Evolutionary conservation across 2,113 vertebrate species (phyloP).

Genomic region (Ammodytes dubius): DNA sequence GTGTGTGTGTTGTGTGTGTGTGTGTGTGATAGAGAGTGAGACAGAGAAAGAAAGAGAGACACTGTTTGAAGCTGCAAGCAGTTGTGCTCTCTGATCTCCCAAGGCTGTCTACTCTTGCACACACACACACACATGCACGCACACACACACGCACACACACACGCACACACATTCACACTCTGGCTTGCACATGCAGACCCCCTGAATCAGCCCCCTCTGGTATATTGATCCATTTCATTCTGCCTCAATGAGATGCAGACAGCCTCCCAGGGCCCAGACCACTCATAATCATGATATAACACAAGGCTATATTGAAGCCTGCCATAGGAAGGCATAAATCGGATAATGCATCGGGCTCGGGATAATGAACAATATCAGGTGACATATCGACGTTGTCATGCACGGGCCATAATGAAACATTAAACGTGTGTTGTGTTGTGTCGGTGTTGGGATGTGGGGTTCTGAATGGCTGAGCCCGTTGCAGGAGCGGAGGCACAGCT

Average conservation of each 20-base stretch:
- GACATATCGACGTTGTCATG: conserved; percentile 78
- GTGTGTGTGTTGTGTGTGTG: conserved; percentile 19
- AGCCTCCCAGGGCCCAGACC: conserved; percentile 65
- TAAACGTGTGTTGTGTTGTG: conserved; percentile 45
- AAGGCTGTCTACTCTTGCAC: conserved; percentile 59
- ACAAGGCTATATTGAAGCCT: conserved; percentile 67
- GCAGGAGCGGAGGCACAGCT: conserved; percentile 29
- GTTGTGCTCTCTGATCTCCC: conserved; percentile 63
- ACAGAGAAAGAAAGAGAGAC: conserved; percentile 40
- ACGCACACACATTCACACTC: conserved; percentile 9
- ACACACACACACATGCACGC: conserved; percentile 52
- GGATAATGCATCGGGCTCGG: conserved; percentile 69
- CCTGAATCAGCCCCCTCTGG: conserved; percentile 72
- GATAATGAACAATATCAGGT: conserved; percentile 81
- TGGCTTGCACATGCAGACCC: conserved; percentile 56
- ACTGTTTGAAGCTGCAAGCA: conserved; percentile 48
- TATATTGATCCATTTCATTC: conserved; percentile 85
- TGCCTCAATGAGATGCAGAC: conserved; percentile 83
- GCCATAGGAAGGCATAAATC: conserved; percentile 77
- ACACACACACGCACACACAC: conserved; percentile 33
- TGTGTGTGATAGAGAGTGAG: conserved; percentile 8
- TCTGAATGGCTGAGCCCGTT: conserved; percentile 27
- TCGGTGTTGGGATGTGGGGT: conserved; percentile 8
- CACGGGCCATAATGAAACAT: conserved; percentile 69
- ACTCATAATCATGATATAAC: conserved; percentile 83